These are phyloP conservation scores for Lamprotornis superbus DNA, from an alignment of 2,113 vertebrate genomes.

Conservation along the genomic window DNA sequence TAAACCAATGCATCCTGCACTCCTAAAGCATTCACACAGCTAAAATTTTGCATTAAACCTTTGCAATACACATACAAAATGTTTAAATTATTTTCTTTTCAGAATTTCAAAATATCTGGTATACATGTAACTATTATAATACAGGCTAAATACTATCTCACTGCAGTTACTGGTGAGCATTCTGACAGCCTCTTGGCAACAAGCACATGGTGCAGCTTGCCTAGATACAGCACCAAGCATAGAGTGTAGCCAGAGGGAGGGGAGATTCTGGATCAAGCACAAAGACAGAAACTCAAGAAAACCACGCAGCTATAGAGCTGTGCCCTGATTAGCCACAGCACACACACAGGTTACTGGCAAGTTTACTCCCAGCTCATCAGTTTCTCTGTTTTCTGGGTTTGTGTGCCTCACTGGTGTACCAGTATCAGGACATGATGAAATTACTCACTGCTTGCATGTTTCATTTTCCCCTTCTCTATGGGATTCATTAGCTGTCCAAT, in stretches of 20 bases:
- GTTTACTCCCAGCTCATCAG: neutral
- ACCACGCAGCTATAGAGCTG: accelerated
- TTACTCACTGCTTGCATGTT: neutral
- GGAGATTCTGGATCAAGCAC: neutral
- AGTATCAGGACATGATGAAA: neutral
- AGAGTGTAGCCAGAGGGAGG: neutral
- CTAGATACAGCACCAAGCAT: neutral
- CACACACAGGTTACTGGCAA: neutral
- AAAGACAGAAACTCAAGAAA: neutral
- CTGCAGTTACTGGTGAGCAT: neutral
- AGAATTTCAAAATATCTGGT: neutral
- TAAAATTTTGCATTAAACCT: neutral
- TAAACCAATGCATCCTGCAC: neutral
- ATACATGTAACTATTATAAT: neutral
- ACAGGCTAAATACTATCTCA: neutral
- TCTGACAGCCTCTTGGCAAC: neutral
- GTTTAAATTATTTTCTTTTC: neutral
- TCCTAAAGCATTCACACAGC: neutral
- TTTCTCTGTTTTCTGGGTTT: neutral
- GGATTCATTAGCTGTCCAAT: neutral
- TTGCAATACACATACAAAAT: neutral
- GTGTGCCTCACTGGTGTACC: neutral
- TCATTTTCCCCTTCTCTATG: neutral
- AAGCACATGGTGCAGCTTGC: accelerated
- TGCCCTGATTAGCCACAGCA: neutral